Evolutionary conservation across 2,797 vertebrate genomes (phyloP).

Genomic region (Falco naumanni): DNA sequence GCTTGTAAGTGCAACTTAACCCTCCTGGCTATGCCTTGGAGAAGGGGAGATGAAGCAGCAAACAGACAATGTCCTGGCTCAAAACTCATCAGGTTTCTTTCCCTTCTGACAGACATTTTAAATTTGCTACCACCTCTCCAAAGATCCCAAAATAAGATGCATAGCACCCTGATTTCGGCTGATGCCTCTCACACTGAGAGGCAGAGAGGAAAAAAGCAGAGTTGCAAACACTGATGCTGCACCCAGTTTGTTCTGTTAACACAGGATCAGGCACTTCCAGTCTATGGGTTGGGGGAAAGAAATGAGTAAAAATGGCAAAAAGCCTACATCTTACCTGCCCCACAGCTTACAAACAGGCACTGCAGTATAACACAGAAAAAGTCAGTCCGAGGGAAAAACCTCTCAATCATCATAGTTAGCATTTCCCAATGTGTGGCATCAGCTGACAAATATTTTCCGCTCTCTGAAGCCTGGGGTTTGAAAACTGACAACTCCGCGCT

Average conservation of each 20-base stretch:
- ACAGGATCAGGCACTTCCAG: neutral
- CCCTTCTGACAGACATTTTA: neutral
- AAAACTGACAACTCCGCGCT: neutral
- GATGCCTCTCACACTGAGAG: neutral
- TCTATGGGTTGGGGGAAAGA: neutral
- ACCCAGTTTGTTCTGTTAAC: neutral
- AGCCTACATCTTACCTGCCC: neutral
- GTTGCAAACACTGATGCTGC: neutral
- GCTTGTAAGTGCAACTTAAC: neutral
- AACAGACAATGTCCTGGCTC: neutral
- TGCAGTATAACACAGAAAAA: neutral
- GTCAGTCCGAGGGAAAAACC: neutral
- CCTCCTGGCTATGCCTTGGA: accelerated
- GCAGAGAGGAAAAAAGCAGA: neutral
- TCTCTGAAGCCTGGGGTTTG: neutral
- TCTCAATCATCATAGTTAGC: neutral
- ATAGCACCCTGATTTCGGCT: neutral
- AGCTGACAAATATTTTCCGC: neutral
- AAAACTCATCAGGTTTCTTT: neutral
- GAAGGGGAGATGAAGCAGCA: neutral
- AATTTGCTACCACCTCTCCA: neutral
- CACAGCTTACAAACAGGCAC: neutral
- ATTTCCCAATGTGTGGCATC: accelerated
- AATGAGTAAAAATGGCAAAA: neutral
- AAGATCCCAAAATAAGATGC: neutral